Percentiles rank a stretch among this genome's conserved stretches.
Evolutionary conservation across 2,888 invertebrate genomes (phyloP).

Genomic region (Scaptomyza polygonia): DNA sequence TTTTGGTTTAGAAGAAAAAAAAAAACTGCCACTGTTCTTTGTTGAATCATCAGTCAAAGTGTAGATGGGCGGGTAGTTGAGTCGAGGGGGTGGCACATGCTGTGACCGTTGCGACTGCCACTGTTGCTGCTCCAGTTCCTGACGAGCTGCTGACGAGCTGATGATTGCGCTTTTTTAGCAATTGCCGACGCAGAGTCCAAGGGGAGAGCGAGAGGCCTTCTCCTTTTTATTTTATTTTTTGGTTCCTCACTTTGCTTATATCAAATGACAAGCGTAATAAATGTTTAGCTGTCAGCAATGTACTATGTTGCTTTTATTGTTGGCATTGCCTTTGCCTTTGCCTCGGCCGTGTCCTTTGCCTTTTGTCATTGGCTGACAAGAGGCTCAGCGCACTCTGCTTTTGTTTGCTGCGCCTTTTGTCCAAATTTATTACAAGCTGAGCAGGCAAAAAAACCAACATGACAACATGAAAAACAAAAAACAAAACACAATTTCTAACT

Average conservation of each 20-base stretch:
- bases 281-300: conserved; percentile 76
- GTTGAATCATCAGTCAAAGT: conserved; percentile 72
- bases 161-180: conserved; percentile 75
- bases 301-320: conserved; percentile 60
- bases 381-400: conserved; percentile 39
- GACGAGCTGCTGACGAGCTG: conserved; percentile 73
- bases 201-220: conserved; percentile 20
- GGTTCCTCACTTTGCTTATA: conserved; percentile 41
- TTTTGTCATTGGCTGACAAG: conserved; percentile 53
- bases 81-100: conserved; percentile 41
- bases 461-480: no score
- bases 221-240: conserved; percentile 32
- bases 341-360: conserved; percentile 64
- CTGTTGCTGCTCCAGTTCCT: conserved; percentile 31
- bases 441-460: conserved; percentile 37
- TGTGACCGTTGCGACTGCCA: conserved; percentile 25
- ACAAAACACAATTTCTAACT: conserved; percentile 29
- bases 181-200: conserved; percentile 49
- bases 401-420: conserved; percentile 54
- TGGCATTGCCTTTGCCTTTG: conserved; percentile 51
- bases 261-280: conserved; percentile 81
- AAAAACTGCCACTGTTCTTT: conserved; percentile 76
- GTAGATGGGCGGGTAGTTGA: not conserved
- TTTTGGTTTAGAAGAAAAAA: conserved; percentile 30
- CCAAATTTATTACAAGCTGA: conserved; percentile 46